Base-by-base conservation (phyloP, 2,888 invertebrate genomes). In the Neoscelio sp. region DNA sequence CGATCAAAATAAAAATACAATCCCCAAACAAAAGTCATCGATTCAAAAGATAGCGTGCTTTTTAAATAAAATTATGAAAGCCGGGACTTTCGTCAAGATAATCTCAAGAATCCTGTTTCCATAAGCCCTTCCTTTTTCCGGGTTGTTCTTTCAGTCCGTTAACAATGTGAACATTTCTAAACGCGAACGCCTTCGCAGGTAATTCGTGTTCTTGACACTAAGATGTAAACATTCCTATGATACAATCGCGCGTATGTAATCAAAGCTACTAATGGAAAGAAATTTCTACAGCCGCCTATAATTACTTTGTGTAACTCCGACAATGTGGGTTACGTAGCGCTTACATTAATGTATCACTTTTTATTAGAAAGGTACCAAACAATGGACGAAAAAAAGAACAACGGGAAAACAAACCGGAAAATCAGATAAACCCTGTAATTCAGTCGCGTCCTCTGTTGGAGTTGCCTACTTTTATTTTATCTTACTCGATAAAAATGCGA, bases 241-340 rank as follows among this genome's bases (percentile, higher is more conserved):
- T 54, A 54, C 44, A 42, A 65, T 65, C 62, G 33, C 26, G 30
- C 44, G 35, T 7, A 20, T 5, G 50, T 44, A 68, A 68, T 56
- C 33, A 44, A 6, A 23, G 3, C 23, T 23, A 4, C 3, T 4
- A 23, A 6, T 23, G 6, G 67, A 68, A 68, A 56, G 67, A 68
- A 68, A 46, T 68, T 68, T 56, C 56, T 42, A 17, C 48, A 13
- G 13, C 35, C 62, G 26, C 44, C 10, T 33, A 17, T 67, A 68
- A 68, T 68, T 68, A 28, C 67, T 68, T 38, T 26, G 23, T 54
- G 68, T 40, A 58, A 58, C 30, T 48, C 48, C 20, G 40, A 13
- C 58, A 28, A 68, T 58, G 48, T 40, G 12, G 58, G 58, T 68
- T 68, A 58, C 58, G 33, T 38, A 35, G 56, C 68, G 40, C 26